Base-by-base conservation (phyloP, 1,140 invertebrate species). In the Chymomyza costata region DNA sequence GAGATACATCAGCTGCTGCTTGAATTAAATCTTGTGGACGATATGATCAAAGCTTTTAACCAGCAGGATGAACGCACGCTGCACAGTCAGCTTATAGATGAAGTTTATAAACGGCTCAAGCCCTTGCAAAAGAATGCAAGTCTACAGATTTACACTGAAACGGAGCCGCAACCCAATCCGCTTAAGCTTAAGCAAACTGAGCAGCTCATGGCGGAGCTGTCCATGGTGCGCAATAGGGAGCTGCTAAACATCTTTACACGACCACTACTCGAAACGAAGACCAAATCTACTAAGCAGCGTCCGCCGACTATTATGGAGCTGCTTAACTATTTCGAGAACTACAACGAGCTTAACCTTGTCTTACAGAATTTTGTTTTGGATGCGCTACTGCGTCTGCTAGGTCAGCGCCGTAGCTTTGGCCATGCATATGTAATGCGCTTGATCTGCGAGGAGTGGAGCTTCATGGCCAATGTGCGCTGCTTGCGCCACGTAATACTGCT, bases 401-500 rank as follows among this genome's bases (percentile, higher is more conserved):
- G 17, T 0, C 10, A 46, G 5, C 67, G 84, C 8, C 65, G 64
- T 13, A 28, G 40, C 1, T 40, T 70, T 46, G 67, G 69, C 1
- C 82, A 82, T 13, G 40, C 38, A 11, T 81, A 66, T 41, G 69
- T 82, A 3, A 64, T 86, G 49, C 50, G 55, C 10, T 65, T 76
- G 25, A 84, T 78, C 47, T 28, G 34, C 10, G 40, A 78, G 14
- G 65, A 82, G 0, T 48, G 78, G 17, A 31, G 53, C 10, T 10
- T 85, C 11, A 30, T 41, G 13, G 62, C 65, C 8, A 65, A 69
- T 37, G 38, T 83, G 1, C 51, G 49, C 3, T 76, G 83, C 19
- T 49, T 86, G 46, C 68, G 81, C 0, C 68, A 84, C 30, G 45
- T 82, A 0, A 51, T 82, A 30, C 48, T 85, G 5, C 37, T 86